phyloP scores from a whole-genome alignment of 2,888 invertebrate genomes.

The Argyresthia goedartella region DNA sequence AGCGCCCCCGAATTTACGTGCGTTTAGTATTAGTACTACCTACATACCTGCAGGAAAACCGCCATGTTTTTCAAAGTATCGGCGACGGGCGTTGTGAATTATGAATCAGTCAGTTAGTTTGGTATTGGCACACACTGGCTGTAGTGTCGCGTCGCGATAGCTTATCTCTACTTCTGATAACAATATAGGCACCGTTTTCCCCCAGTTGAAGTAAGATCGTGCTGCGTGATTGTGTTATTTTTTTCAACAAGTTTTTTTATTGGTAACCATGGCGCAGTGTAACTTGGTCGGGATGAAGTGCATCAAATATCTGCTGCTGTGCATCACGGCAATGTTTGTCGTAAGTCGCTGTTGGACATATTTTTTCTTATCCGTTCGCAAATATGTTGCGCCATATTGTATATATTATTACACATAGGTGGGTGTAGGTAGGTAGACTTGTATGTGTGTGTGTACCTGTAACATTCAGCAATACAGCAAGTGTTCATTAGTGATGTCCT shows the following conservation, averaged over 20 bases:
- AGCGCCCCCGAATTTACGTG: no score
- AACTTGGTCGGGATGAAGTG: slow-evolving; percentile 76
- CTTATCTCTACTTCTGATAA: slow-evolving; percentile 27
- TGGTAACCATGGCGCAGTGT: slow-evolving; percentile 38
- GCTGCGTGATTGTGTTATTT: neutral
- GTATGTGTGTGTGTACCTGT: no score
- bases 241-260: neutral
- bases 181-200: neutral
- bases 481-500: no score
- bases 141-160: slow-evolving; percentile 16
- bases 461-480: no score
- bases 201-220: neutral
- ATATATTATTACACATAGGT: no score
- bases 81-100: neutral
- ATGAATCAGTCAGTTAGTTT: neutral
- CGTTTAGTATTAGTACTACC: no score
- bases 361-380: neutral
- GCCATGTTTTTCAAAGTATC: no score
- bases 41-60: no score
- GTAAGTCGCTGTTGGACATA: slow-evolving; percentile 63
- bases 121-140: neutral
- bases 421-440: no score
- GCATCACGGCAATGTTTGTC: slow-evolving; percentile 83
- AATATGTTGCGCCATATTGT: neutral
- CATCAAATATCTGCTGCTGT: slow-evolving; percentile 81